phyloP scores from a whole-genome alignment of 2,888 invertebrate species.

The Eilema sororculum region DNA sequence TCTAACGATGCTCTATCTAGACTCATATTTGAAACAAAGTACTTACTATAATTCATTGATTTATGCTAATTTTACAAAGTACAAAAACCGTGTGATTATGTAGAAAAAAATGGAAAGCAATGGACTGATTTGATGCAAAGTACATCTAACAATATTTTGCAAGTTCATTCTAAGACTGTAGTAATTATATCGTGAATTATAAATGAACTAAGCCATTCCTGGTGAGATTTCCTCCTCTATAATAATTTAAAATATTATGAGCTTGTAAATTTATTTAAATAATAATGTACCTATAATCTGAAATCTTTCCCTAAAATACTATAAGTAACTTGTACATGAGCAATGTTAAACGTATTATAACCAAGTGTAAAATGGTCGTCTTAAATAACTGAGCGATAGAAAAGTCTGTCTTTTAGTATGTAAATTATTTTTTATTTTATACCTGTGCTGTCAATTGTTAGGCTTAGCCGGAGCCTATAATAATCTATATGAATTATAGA shows the following conservation, averaged over 20 bases:
- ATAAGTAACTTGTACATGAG: neutral
- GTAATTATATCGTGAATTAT: neutral
- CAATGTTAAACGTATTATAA: neutral
- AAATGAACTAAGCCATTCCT: neutral
- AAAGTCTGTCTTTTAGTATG: neutral
- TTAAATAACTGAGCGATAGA: neutral
- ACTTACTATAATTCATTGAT: too few relatives aligned
- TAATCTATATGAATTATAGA: conserved; percentile 29
- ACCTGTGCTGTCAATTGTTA: neutral
- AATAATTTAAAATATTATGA: neutral
- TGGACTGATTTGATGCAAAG: too few relatives aligned
- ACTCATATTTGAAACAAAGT: too few relatives aligned
- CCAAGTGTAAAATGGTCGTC: neutral
- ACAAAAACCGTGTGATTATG: too few relatives aligned
- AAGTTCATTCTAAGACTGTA: neutral
- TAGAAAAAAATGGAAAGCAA: too few relatives aligned
- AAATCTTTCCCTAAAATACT: neutral
- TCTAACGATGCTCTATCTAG: too few relatives aligned
- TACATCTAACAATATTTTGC: too few relatives aligned
- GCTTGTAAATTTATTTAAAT: neutral
- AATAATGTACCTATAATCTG: neutral
- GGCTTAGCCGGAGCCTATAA: conserved; percentile 40
- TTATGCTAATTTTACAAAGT: too few relatives aligned
- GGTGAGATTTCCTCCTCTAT: neutral
- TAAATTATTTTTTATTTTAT: neutral